Conservation (phyloP, 2,113 vertebrate species). For the Felis chaus region DNA sequence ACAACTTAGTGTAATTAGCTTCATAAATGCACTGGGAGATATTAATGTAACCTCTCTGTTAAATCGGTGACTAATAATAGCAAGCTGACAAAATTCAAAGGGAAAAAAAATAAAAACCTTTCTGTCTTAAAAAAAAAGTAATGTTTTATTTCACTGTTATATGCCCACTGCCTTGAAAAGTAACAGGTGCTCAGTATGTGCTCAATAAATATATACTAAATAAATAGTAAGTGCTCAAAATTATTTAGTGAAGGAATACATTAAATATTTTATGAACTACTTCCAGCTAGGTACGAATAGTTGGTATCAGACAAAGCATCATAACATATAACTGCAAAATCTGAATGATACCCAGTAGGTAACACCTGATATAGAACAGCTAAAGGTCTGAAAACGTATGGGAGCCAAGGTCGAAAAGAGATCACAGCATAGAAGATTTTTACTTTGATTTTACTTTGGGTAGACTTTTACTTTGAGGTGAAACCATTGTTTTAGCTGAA, state of each 20-base stretch:
- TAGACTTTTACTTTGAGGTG: not conserved
- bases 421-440: not conserved
- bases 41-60: not conserved
- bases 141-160: not conserved
- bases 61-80: not conserved
- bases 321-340: not conserved
- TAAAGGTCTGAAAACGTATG: not conserved
- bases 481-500: not conserved
- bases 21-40: not conserved
- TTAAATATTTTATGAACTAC: not conserved
- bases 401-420: not conserved
- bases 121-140: not conserved
- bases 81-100: not conserved
- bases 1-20: not conserved
- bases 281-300: not conserved
- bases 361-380: not conserved
- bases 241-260: not conserved
- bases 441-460: not conserved
- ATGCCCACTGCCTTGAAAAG: not conserved
- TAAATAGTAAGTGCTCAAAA: not conserved
- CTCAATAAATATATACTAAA: not conserved
- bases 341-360: not conserved
- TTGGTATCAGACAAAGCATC: not conserved
- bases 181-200: not conserved
- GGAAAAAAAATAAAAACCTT: not conserved